Evolutionary conservation across 2,113 vertebrate species (phyloP), one percentile per base, ranked within the genome.

Genomic region (Aythya baeri): DNA sequence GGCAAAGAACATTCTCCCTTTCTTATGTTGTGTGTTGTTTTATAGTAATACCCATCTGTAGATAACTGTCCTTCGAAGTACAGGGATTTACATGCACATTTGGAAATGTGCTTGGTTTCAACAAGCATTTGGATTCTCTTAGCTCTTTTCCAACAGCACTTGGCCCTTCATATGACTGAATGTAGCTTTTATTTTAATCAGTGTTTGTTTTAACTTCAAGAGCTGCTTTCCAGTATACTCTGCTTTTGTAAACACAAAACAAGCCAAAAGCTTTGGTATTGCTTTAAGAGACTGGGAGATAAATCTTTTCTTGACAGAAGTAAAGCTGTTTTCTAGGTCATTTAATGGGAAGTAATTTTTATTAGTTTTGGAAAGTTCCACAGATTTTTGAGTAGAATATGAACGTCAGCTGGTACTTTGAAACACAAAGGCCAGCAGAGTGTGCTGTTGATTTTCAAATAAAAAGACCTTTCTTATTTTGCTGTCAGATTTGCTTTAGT

Each of bases 391-490:
- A 52, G 25, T 55, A 36, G 70, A 29, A 50, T 83, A 55, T 88
- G 43, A 83, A 46, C 62, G 68, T 79, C 58, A 34, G 0, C 4
- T 52, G 62, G 13, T 52, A n/a, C 89, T 67, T 76, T 86, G 89
- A 86, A 96, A 81, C 75, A 22, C 14, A 78, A n/a, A 76, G 36
- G 59, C 98, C 98, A 98, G 97, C 92, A 98, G 98, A 98, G 98
- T 95, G 97, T 97, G 97, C 98, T 98, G 73, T 98, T 98, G 97
- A 78, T 94, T 91, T 97, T 94, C 70, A 81, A 72, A 93, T 88
- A 65, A 46, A 86, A 71, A 57, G 34, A 34, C 10, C 41, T 74
- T 54, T 8, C 31, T 6, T 82, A 43, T 32, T n/a, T 83, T 63
- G 9, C 54, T 11, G 22, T 65, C 41, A 75, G 32, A n/a, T 71